Percentiles rank a stretch among this genome's conserved stretches.
Conservation (phyloP, 2,113 vertebrate species). For the Strix aluco region DNA sequence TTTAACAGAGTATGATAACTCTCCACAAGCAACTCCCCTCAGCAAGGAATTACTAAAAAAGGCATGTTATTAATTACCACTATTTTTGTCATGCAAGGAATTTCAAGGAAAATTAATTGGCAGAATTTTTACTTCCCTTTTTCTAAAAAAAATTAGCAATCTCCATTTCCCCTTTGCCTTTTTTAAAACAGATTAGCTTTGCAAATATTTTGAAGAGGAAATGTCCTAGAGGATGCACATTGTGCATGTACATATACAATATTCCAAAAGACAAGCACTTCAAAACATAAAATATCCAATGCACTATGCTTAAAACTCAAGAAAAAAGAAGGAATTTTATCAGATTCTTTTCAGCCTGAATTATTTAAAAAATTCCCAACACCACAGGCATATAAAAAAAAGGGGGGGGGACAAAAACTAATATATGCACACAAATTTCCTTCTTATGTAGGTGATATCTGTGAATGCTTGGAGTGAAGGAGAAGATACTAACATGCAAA, state of each 20-base stretch:
- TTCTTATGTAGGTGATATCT: background rate
- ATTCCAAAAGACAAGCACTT: background rate
- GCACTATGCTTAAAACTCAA: background rate
- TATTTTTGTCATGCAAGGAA: background rate
- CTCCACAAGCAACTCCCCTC: background rate
- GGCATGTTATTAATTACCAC: background rate
- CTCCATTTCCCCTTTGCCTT: background rate
- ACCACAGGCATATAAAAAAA: background rate
- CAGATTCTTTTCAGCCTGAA: background rate
- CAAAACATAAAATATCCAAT: background rate
- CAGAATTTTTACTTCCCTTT: background rate
- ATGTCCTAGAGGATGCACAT: background rate
- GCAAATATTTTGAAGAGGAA: background rate
- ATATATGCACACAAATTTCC: background rate
- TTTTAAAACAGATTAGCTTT: background rate
- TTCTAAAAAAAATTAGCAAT: background rate
- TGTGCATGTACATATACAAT: background rate
- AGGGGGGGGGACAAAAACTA: background rate
- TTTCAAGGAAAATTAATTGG: background rate
- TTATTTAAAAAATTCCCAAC: background rate
- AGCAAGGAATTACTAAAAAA: background rate
- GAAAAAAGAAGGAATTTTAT: background rate
- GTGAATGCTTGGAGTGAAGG: background rate
- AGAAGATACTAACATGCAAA: background rate
- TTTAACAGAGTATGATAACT: background rate